Evolutionary conservation across 2,113 vertebrate genomes (phyloP).

Genomic region (Nerophis ophidion): DNA sequence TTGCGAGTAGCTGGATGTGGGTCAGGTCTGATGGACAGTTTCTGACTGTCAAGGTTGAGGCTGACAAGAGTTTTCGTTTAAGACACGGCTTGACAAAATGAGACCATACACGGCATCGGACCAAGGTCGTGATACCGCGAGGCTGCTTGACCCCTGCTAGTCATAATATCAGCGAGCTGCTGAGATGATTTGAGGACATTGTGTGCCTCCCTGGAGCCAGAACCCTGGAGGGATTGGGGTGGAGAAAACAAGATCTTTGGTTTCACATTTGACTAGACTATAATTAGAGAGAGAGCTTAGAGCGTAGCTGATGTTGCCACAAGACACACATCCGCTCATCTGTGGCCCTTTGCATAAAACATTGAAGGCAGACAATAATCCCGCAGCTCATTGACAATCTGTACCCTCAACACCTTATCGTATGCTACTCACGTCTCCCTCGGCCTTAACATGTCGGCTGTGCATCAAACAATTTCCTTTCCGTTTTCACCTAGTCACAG

Average conservation of each 20-base stretch:
- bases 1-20: conserved; percentile 18
- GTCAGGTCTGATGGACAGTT: conserved; percentile 48
- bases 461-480: not conserved
- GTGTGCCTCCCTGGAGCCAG: conserved; percentile 43
- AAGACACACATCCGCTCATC: conserved; percentile 31
- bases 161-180: conserved; percentile 44
- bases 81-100: conserved; percentile 39
- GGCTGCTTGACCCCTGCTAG: conserved; percentile 41
- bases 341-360: conserved; percentile 34
- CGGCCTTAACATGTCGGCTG: conserved; percentile 31
- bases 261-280: conserved; percentile 47
- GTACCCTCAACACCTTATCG: conserved; percentile 42
- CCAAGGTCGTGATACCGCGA: conserved; percentile 40
- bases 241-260: conserved; percentile 44
- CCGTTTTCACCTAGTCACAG: conserved; percentile 58
- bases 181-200: conserved; percentile 30
- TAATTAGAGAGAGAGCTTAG: conserved; percentile 46
- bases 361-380: conserved; percentile 48
- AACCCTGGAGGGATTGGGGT: not conserved
- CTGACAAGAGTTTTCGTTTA: conserved; percentile 27
- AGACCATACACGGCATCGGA: conserved; percentile 33
- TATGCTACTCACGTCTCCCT: conserved; percentile 28
- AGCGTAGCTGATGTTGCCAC: conserved; percentile 32
- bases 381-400: conserved; percentile 50
- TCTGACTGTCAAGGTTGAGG: conserved; percentile 18